Evolutionary conservation across 2,888 invertebrate species (phyloP).

Genomic region (Seira musarum): DNA sequence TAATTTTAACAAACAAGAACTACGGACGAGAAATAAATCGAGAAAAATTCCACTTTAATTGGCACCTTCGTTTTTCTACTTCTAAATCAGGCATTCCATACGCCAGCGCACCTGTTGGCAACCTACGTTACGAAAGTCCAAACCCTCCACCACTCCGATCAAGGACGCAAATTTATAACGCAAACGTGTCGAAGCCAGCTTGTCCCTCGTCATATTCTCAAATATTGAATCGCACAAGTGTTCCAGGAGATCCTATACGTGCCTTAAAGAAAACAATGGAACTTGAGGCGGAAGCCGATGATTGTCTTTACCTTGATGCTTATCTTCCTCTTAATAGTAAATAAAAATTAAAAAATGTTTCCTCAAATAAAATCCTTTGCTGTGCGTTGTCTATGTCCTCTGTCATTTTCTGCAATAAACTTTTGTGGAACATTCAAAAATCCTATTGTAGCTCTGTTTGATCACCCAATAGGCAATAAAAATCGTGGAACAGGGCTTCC

Average conservation of each 20-base stretch:
- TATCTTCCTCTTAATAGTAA: conserved; percentile 65
- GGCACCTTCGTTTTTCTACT: too few species aligned
- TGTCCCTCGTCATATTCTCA: conserved; percentile 64
- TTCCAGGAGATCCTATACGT: conserved; percentile 55
- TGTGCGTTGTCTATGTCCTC: background rate
- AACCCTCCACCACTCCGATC: conserved; percentile 59
- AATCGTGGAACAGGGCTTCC: conserved; percentile 62
- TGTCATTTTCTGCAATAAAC: background rate
- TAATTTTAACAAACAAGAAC: background rate
- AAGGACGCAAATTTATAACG: conserved; percentile 60
- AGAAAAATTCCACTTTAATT: too few species aligned
- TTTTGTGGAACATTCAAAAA: conserved; percentile 27
- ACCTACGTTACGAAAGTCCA: conserved; percentile 78
- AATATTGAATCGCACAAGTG: conserved; percentile 55
- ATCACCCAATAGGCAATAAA: conserved; percentile 59
- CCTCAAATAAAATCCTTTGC: too few species aligned
- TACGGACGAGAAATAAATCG: too few species aligned
- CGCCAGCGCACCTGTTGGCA: conserved; percentile 91
- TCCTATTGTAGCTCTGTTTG: conserved; percentile 56
- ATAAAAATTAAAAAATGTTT: too few species aligned
- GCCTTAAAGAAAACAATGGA: conserved; percentile 61
- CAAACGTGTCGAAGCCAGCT: conserved; percentile 64
- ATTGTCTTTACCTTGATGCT: conserved; percentile 66
- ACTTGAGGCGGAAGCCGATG: conserved; percentile 62
- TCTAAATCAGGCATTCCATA: conserved; percentile 86